Base-by-base conservation (phyloP, 2,888 invertebrate species). In the Esperia sulphurella region DNA sequence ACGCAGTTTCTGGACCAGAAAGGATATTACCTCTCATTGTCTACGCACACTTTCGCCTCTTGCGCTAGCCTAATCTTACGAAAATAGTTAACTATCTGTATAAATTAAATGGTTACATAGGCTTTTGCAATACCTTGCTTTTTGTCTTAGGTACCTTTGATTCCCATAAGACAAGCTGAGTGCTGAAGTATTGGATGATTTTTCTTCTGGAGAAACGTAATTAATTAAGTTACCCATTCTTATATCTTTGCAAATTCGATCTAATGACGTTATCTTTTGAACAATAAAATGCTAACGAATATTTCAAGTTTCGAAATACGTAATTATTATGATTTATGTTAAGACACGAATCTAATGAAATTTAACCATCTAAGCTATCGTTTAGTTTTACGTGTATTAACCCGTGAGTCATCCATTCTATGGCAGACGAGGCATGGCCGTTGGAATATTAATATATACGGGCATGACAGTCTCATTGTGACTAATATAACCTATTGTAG, bases 1-100 rank as follows among this genome's bases (percentile, higher is more conserved):
- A 77, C 75, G 77, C 65, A 74, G 75, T 80, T 80, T 84, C 78
- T 85, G 84, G 83, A 86, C 83, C 85, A 87, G 68, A 84, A 83
- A 84, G 79, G 79, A 81, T 75, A 70, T 75, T 71, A 67, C 70
- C 70, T 68, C 65, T 67, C 70, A 84, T 84, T 83, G 82, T 84
- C 82, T 71, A 14, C 14, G 57, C 58, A 57, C 63, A 61, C 59
- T 68, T 55, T 47, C 50, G 44, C 46, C 43, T 39, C 31, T 44
- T 13, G 46, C 43, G 21, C 14, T 46, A 37, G 41, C 29, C 46
- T 30, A 35, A 51, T 58, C 61, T 59, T 63, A 61, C 61, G 57
- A 60, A 66, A 60, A 46, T 41, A 33, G 14, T 42, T 31, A 42
- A 42, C 14, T 10, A 13, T 33, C 29, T 44, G 44, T 37, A 35